Base-by-base conservation (phyloP, 2,113 vertebrate genomes). In the Brachyhypopomus occidentalis region DNA sequence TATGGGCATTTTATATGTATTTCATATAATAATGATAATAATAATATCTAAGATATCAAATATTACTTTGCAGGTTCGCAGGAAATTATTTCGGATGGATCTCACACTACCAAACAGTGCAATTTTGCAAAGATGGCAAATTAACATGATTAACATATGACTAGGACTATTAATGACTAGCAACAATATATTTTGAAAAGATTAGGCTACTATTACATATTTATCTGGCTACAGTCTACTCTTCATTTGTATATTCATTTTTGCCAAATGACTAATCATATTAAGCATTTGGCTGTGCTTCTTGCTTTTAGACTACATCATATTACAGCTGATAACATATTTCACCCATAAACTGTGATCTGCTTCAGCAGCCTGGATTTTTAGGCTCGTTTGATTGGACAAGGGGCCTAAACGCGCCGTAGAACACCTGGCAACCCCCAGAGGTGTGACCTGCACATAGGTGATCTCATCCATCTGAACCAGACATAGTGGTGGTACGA, bases 111-210 rank as follows among this genome's bases (percentile, higher is more conserved):
- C 45, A 76, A 48, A 48, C 27, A 20, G 38, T 63, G 58, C 60
- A 76, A 62, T 41, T 45, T 63, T 48, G 58, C 38, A 48, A 30
- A 76, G 22, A 63, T 75, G n/a, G 36, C 58, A 75, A 75, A 75
- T 62, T 75, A 75, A 34, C 74, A 63, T 76, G 74, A 76, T 63
- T 52, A 52, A 52, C 12, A 52, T 52, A 14, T 52, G 45, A 52
- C 45, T 52, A 52, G 45, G 45, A 52, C 45, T 64, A 76, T 64
- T 76, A 14, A 76, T 63, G 38, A 27, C 11, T 11, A 63, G 38
- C 58, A 45, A 62, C 73, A 60, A 3, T 23, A 75, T 41, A 60
- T 62, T 75, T n/a, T 14, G 72, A 52, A 52, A 52, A 52, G 7
- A 52, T 52, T 52, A 14, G 45, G 9, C 55, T 60, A 20, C 19